These are phyloP conservation scores for Trichomalopsis sarcophagae DNA, from an alignment of 1,140 invertebrate genomes.

Conservation along the genomic window DNA sequence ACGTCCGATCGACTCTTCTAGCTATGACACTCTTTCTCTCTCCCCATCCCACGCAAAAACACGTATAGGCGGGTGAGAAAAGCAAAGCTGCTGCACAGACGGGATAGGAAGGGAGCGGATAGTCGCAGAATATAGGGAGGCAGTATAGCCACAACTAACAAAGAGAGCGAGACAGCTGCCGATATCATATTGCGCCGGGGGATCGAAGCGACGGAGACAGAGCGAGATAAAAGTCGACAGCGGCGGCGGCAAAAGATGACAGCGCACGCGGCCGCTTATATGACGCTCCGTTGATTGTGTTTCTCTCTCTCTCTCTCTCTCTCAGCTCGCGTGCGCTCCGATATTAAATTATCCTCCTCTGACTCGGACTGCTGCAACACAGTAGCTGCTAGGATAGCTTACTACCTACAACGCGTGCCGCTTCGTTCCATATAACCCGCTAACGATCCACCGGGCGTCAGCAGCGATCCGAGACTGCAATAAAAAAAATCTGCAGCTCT, in stretches of 20 bases:
- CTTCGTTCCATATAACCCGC: constrained; percentile 15
- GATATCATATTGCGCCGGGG: not conserved
- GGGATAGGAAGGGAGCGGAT: not conserved
- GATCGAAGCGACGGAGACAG: not conserved
- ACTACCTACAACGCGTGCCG: not conserved
- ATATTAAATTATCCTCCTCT: not conserved
- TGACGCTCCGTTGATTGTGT: constrained; percentile 15
- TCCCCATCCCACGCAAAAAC: constrained; percentile 46
- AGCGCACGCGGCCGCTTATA: constrained; percentile 55
- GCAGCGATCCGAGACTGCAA: not conserved
- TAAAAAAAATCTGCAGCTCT: constrained; percentile 15
- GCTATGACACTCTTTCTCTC: constrained; percentile 6
- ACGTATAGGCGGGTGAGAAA: not conserved
- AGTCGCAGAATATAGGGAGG: not conserved
- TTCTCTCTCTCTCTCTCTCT: not conserved
- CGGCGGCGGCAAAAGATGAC: constrained; percentile 58
- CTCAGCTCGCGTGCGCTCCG: not conserved
- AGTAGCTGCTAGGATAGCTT: not conserved
- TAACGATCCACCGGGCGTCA: not conserved
- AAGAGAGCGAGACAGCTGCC: constrained; percentile 19
- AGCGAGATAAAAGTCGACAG: not conserved
- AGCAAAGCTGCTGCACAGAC: not conserved
- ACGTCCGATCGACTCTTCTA: not conserved
- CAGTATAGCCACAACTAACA: not conserved
- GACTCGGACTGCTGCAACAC: not conserved